These are phyloP conservation scores for Chelonus insularis DNA, from an alignment of 1,140 invertebrate species.

Conservation along the genomic window DNA sequence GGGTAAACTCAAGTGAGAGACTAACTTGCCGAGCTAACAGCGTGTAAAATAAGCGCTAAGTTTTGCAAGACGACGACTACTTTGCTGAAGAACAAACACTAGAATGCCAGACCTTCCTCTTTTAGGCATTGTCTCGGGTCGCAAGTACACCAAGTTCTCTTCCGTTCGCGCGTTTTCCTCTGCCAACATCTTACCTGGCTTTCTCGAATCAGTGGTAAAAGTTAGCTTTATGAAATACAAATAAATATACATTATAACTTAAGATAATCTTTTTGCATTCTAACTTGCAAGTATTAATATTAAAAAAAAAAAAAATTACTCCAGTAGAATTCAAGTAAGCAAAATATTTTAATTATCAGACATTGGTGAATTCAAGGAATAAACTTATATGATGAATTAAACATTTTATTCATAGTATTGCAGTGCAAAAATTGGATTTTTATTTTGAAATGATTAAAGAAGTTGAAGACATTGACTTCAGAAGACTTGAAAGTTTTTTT, in stretches of 20 bases:
- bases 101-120: constrained; percentile 22
- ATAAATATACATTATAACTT: background rate
- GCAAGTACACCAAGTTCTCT: background rate
- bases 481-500: no score
- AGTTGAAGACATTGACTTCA: no score
- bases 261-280: no score
- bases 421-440: no score
- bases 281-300: no score
- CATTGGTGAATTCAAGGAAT: no score
- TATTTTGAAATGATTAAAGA: no score
- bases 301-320: no score
- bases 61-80: constrained; percentile 57
- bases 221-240: background rate
- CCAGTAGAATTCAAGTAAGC: no score
- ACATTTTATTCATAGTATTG: no score
- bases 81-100: constrained; percentile 1
- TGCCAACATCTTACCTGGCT: background rate
- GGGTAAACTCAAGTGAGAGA: constrained; percentile 47
- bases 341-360: no score
- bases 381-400: no score
- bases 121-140: constrained; percentile 5
- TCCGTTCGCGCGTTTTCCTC: background rate
- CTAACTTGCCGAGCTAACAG: constrained; percentile 60
- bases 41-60: constrained; percentile 63
- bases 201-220: background rate